phyloP scores from a whole-genome alignment of 1,140 invertebrate species.

The Ips nitidus region DNA sequence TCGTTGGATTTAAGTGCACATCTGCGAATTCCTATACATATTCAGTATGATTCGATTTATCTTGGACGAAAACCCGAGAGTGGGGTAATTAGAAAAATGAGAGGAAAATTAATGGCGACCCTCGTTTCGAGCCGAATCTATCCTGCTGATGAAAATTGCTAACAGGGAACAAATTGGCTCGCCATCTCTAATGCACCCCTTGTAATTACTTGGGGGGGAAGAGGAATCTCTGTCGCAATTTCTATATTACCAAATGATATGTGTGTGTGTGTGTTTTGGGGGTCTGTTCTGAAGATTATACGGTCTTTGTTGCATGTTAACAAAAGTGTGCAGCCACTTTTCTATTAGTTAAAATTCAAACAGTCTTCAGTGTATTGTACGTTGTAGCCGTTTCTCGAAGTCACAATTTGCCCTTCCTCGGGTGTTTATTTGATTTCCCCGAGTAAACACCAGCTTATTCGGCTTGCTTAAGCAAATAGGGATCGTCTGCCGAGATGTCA shows the following conservation, averaged over 20 bases:
- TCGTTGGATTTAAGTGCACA: too few species aligned
- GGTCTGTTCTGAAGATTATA: too few species aligned
- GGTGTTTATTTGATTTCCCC: constrained; percentile 24
- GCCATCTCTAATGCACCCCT: constrained; percentile 23
- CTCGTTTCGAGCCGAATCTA: constrained; percentile 17
- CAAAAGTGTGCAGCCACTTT: too few species aligned
- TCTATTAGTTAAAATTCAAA: too few species aligned
- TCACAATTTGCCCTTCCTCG: constrained; percentile 6
- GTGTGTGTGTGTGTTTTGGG: not conserved
- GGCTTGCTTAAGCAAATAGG: constrained; percentile 25
- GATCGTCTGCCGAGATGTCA: constrained; percentile 23
- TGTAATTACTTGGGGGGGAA: constrained; percentile 9
- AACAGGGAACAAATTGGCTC: constrained; percentile 8
- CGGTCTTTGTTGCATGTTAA: too few species aligned
- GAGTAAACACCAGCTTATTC: constrained; percentile 21
- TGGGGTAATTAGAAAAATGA: constrained; percentile 9
- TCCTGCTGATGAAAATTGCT: constrained; percentile 23
- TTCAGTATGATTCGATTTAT: too few species aligned
- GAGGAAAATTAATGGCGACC: constrained; percentile 19
- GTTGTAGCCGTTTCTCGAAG: constrained; percentile 11
- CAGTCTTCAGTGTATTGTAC: too few species aligned
- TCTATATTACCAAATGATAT: constrained; percentile 23
- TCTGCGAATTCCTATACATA: too few species aligned
- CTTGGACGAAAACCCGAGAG: not conserved
- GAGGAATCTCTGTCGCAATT: constrained; percentile 15